Percentiles rank a stretch among this genome's conserved stretches.
phyloP scores from a whole-genome alignment of 2,113 vertebrate genomes.

The Hylia prasina region DNA sequence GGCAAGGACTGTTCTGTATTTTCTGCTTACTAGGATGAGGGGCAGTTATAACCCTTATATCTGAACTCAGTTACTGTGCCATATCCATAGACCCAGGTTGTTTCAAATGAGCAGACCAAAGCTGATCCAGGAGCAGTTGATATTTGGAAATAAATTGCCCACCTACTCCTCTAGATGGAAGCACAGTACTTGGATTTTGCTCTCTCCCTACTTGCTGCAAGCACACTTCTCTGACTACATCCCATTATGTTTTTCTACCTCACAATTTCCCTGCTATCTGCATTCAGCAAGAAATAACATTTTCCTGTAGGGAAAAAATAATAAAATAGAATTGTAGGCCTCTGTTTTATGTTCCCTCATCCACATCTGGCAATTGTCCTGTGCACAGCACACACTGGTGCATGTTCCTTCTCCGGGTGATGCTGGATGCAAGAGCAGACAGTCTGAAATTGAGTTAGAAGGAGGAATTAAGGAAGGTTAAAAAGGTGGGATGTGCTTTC shows the following conservation, averaged over 20 bases:
- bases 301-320: not conserved
- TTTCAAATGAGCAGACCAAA: not conserved
- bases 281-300: not conserved
- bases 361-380: not conserved
- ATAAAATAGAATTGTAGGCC: not conserved
- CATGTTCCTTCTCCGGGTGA: not conserved
- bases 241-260: not conserved
- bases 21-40: not conserved
- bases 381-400: accelerated
- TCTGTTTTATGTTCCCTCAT: not conserved
- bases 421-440: not conserved
- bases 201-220: not conserved
- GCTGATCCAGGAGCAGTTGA: not conserved
- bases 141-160: not conserved
- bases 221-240: not conserved
- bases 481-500: not conserved
- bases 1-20: not conserved
- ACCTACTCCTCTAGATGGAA: conserved; percentile 53
- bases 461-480: not conserved
- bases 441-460: not conserved
- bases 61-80: not conserved
- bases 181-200: conserved; percentile 18
- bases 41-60: accelerated
- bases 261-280: not conserved
- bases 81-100: accelerated